Evolutionary conservation across 2,797 vertebrate species (phyloP).

Genomic region (Pelochelys cantorii): DNA sequence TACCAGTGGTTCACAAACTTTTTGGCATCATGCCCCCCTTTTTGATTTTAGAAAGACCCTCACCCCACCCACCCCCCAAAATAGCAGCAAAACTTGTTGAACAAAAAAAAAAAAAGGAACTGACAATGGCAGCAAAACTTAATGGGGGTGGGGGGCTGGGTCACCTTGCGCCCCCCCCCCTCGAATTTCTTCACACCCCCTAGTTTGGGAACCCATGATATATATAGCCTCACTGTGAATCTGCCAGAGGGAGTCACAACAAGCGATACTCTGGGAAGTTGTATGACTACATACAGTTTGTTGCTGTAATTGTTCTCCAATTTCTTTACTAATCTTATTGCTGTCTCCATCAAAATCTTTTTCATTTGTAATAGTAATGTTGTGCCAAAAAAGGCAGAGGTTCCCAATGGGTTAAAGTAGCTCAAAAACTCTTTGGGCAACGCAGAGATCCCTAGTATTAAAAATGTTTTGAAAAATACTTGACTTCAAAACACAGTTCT

Average conservation of each 20-base stretch:
- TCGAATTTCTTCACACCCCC: too few relatives aligned
- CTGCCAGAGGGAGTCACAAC: background rate
- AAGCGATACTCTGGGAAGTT: background rate
- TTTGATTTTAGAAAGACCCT: too few relatives aligned
- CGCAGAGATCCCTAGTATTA: background rate
- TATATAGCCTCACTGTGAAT: background rate
- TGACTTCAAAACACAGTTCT: background rate
- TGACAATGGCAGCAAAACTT: too few relatives aligned
- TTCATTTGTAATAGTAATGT: fast-evolving
- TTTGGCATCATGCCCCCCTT: too few relatives aligned
- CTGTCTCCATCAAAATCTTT: background rate
- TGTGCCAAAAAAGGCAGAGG: background rate
- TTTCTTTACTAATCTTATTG: background rate
- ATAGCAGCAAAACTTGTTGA: too few relatives aligned
- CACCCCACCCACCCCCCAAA: too few relatives aligned
- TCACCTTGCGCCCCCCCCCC: too few relatives aligned
- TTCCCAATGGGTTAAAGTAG: background rate
- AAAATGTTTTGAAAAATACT: constrained; percentile 8
- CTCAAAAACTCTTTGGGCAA: constrained; percentile 7
- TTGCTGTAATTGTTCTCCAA: background rate
- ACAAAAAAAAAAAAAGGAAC: too few relatives aligned
- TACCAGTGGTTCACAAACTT: too few relatives aligned
- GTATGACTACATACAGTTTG: background rate
- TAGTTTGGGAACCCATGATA: too few relatives aligned
- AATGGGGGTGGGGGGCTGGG: too few relatives aligned